Base-by-base conservation (phyloP, 92 coral and sea anemone species). In the Isaurus tuberculatus region DNA sequence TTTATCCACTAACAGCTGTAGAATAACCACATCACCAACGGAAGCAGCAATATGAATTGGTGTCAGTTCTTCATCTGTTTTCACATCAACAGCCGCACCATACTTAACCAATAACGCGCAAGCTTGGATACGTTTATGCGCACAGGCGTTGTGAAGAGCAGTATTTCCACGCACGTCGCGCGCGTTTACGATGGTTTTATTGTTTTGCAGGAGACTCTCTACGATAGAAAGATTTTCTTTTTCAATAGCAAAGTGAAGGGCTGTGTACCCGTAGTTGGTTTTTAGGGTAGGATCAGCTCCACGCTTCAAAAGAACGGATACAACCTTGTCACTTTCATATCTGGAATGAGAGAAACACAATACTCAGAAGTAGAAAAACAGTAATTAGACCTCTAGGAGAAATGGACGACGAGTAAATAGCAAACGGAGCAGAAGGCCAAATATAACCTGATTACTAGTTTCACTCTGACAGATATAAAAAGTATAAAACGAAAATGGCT, bases 171-270 rank as follows among this genome's bases (percentile, higher is more conserved):
- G 70, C 36, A 31, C 51, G 34, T 77, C 48, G 69, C 51, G 68
- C 53, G 82, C 70, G 33, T 77, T 34, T 37, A 77, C 69, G 8
- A 20, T 33, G 9, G 25, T 69, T 2, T 34, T 55, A 69, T 77
- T 77, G 69, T 23, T 77, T 16, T 32, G 69, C 49, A 77, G 70
- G 1, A 77, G 82, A 77, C 34, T 33, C 27, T 77, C 48, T 7
- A 58, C 55, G 49, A 57, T 36, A 17, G 4, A 17, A 11, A 58
- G 22, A 19, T 55, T 77, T 27, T 53, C 69, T 61, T 34, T 77
- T 43, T 42, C 69, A 34, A 31, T 33, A 49, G 82, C 82, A 40
- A 77, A 15, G 70, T 77, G 82, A 58, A 77, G 82, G 23, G 82
- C 69, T 3, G 82, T 77, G 27, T 42, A 32, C 5, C 82, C 82